Percentiles rank a stretch among this genome's conserved stretches.
Conservation (phyloP, 2,797 vertebrate species). For the Nothura maculosa region DNA sequence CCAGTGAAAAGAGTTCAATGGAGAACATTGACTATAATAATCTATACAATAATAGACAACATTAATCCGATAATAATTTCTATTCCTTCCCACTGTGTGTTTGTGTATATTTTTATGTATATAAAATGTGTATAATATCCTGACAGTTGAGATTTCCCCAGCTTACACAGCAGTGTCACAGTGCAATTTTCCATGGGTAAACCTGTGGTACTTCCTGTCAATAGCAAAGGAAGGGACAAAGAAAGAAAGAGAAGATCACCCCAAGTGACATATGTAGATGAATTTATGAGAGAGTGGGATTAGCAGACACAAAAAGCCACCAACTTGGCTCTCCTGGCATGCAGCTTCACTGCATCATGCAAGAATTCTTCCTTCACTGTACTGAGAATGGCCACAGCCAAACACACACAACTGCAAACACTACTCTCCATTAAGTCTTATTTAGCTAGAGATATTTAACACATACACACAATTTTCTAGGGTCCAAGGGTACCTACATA, state of each 20-base stretch:
- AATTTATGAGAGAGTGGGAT: background rate
- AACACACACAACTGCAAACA: background rate
- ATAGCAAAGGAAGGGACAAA: background rate
- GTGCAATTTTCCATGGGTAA: background rate
- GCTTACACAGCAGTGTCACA: background rate
- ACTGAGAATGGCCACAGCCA: background rate
- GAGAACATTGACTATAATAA: background rate
- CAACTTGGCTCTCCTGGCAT: background rate
- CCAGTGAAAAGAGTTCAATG: background rate
- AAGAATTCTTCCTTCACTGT: background rate
- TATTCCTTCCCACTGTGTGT: background rate
- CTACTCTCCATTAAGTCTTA: background rate
- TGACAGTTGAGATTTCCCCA: background rate
- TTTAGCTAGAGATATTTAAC: background rate
- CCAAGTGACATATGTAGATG: background rate
- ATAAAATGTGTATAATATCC: no score
- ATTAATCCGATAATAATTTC: background rate
- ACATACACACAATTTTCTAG: background rate
- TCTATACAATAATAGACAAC: background rate
- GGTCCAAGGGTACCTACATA: background rate
- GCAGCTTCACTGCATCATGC: background rate
- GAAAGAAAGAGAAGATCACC: accelerated
- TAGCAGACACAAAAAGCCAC: background rate
- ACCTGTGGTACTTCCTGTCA: background rate
- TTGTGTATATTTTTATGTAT: no score